A percentile compares a stretch with the other conserved stretches of the same genome.
Conservation (phyloP, 1,140 invertebrate genomes). For the Drosophila nigromelanica region DNA sequence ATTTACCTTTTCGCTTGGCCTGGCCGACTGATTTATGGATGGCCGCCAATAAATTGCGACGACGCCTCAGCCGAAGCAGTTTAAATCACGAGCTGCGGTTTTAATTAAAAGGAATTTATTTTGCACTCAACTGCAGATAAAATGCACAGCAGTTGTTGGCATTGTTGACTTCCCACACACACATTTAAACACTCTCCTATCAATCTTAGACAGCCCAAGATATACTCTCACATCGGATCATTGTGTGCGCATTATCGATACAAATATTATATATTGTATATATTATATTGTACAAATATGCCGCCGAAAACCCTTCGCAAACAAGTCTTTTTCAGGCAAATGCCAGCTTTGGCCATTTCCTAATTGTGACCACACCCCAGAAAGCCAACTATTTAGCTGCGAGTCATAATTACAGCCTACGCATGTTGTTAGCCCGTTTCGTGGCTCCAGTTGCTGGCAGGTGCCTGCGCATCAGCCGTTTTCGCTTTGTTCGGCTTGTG, state of each 20-base stretch:
- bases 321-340: slow-evolving; percentile 51
- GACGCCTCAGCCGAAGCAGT: slow-evolving; percentile 52
- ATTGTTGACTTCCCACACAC: slow-evolving; percentile 25
- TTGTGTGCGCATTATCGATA: too few species aligned
- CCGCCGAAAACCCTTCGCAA: slow-evolving; percentile 43
- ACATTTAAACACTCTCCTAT: slow-evolving; percentile 32
- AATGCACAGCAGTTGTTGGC: slow-evolving; percentile 63
- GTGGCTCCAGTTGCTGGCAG: slow-evolving; percentile 46
- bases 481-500: slow-evolving; percentile 31
- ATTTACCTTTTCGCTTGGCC: slow-evolving; percentile 66
- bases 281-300: too few species aligned
- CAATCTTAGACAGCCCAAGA: slow-evolving; percentile 36
- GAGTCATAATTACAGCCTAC: slow-evolving; percentile 69
- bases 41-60: slow-evolving; percentile 71
- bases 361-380: slow-evolving; percentile 53
- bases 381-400: slow-evolving; percentile 34
- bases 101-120: slow-evolving; percentile 83
- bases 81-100: slow-evolving; percentile 80
- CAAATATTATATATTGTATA: slow-evolving; percentile 33
- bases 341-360: slow-evolving; percentile 50
- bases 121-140: slow-evolving; percentile 79
- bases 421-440: slow-evolving; percentile 17
- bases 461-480: slow-evolving; percentile 23
- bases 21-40: slow-evolving; percentile 70
- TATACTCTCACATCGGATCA: slow-evolving; percentile 24